phyloP scores from a whole-genome alignment of 2,888 invertebrate species.

The Scelioninae gen. 1 region DNA sequence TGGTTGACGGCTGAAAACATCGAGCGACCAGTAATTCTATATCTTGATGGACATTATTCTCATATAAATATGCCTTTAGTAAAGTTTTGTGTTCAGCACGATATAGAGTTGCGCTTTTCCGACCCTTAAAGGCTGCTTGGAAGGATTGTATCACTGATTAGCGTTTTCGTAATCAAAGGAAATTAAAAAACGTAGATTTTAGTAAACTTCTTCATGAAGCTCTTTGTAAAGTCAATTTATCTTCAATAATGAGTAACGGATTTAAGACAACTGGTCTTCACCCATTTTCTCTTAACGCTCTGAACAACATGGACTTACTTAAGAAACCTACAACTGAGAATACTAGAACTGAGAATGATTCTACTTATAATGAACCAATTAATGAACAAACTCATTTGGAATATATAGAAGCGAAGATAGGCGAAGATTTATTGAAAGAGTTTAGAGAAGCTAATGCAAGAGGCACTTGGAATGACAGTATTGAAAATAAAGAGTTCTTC shows the following conservation, averaged over 20 bases:
- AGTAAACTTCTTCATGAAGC: conserved; percentile 5
- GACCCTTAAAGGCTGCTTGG: conserved; percentile 58
- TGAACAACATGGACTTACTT: conserved; percentile 11
- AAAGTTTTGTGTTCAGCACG: conserved; percentile 76
- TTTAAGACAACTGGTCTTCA: conserved; percentile 36
- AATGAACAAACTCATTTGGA: conserved; percentile 1
- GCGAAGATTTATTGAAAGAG: conserved; percentile 11
- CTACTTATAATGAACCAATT: not conserved
- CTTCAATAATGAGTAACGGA: conserved; percentile 27
- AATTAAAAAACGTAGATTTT: conserved; percentile 13
- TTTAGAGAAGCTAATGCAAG: conserved; percentile 5
- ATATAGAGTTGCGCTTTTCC: conserved; percentile 76
- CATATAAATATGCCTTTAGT: conserved; percentile 79
- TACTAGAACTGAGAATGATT: too few species aligned
- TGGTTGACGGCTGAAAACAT: conserved; percentile 78
- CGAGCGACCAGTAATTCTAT: conserved; percentile 79
- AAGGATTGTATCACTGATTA: conserved; percentile 27
- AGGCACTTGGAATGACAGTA: conserved; percentile 26
- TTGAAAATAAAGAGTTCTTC: conserved; percentile 29
- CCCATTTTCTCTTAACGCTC: conserved; percentile 33
- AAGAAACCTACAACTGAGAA: conserved; percentile 11
- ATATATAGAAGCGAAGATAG: conserved; percentile 14
- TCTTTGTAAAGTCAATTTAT: not conserved
- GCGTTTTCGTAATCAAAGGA: conserved; percentile 21
- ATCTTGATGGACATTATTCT: conserved; percentile 82